Conservation (phyloP, 2,113 vertebrate species). For the Alaudala cheleensis region DNA sequence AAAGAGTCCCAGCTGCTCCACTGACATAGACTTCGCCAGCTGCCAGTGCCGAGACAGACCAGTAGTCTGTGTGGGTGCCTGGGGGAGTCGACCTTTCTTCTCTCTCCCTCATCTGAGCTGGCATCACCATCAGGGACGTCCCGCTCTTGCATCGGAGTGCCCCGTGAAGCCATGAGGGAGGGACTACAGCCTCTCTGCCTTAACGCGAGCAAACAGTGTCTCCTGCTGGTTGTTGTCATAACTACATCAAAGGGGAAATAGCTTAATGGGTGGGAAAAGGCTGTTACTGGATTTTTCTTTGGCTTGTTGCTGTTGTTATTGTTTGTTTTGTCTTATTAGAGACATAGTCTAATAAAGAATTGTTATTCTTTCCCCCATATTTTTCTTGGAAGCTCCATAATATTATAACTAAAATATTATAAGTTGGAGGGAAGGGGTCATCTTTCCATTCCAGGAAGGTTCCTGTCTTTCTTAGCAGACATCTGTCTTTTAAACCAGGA, state of each 20-base stretch:
- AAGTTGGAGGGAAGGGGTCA: neutral
- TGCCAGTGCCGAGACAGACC: neutral
- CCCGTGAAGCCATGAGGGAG: neutral
- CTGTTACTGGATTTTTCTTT: neutral
- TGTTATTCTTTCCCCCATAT: neutral
- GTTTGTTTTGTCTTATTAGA: neutral
- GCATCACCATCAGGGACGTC: neutral
- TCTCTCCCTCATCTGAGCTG: too few relatives aligned
- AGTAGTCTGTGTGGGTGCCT: neutral
- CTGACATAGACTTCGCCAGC: neutral
- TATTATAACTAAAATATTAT: neutral
- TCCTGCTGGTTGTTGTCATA: fast-evolving
- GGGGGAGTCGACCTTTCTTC: neutral
- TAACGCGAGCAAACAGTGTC: fast-evolving
- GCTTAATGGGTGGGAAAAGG: neutral
- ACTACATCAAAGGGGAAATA: neutral
- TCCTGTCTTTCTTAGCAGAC: neutral
- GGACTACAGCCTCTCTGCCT: too few relatives aligned
- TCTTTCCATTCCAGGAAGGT: neutral
- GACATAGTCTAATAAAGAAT: neutral
- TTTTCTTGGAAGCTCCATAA: neutral
- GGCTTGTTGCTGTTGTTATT: neutral
- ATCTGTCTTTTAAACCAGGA: neutral
- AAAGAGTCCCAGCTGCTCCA: too few relatives aligned
- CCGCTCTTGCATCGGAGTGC: fast-evolving